phyloP scores from a whole-genome alignment of 92 coral and sea anemone species.

The Nematostella vectensis region DNA sequence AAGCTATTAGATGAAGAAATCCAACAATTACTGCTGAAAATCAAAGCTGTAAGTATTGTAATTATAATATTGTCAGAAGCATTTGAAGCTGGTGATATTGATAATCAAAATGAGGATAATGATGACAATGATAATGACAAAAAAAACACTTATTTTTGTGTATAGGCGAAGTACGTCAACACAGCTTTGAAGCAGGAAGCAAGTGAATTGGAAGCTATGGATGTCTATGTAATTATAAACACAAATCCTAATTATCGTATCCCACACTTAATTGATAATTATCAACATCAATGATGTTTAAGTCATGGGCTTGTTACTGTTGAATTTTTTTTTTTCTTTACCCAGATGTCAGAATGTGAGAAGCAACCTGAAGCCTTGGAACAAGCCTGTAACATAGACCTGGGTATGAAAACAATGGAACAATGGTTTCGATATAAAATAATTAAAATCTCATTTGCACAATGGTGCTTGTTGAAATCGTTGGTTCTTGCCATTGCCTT shows the following conservation, averaged over 20 bases:
- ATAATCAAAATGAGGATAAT: too few relatives aligned
- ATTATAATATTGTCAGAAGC: not conserved
- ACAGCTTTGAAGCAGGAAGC: conserved; percentile 67
- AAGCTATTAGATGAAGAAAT: conserved; percentile 44
- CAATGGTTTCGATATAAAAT: too few relatives aligned
- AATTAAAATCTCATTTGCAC: too few relatives aligned
- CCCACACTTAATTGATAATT: not conserved
- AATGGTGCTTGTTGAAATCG: too few relatives aligned
- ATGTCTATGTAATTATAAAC: conserved; percentile 38
- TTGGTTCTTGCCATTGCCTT: too few relatives aligned
- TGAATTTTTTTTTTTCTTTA: not conserved
- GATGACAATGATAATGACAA: too few relatives aligned
- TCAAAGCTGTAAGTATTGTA: conserved; percentile 60
- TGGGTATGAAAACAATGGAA: too few relatives aligned
- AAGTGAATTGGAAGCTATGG: conserved; percentile 51
- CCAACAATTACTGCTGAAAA: conserved; percentile 49
- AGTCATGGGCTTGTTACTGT: too few relatives aligned
- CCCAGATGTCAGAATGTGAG: conserved; percentile 42
- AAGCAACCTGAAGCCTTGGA: conserved; percentile 37
- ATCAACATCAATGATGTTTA: not conserved
- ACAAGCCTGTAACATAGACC: too few relatives aligned
- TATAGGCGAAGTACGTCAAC: conserved; percentile 70
- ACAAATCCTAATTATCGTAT: not conserved
- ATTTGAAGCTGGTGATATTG: not conserved
- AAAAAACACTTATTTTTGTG: not conserved